Conservation (phyloP, 92 coral and sea anemone genomes). For the Pocillopora grandis region DNA sequence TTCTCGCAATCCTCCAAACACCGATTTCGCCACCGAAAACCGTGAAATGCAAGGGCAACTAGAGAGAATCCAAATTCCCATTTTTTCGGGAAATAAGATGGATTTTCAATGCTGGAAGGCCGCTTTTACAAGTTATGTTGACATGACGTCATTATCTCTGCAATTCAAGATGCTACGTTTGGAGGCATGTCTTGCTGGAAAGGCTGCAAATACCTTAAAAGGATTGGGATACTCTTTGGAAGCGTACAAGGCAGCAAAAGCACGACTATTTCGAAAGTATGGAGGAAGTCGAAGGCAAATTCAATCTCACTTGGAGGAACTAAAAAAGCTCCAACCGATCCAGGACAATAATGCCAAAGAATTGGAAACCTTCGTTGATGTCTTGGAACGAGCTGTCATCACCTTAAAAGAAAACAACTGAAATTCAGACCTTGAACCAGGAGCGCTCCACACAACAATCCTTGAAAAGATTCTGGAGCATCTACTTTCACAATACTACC, state of each 20-base stretch:
- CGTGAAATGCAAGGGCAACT: conserved; percentile 24
- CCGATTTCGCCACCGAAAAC: not conserved
- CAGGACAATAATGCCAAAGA: conserved; percentile 61
- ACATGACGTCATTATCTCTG: no score
- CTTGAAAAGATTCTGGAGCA: conserved; percentile 54
- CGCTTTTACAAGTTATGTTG: no score
- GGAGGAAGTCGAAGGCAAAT: not conserved
- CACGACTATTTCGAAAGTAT: not conserved
- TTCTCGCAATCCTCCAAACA: not conserved
- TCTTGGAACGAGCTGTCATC: conserved; percentile 54
- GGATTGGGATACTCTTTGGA: conserved; percentile 50
- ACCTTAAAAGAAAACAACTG: conserved; percentile 44
- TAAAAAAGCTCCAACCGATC: conserved; percentile 31
- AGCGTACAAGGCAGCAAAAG: not conserved
- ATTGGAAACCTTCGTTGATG: conserved; percentile 57
- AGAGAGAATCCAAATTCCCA: conserved; percentile 44
- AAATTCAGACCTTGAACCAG: conserved; percentile 44
- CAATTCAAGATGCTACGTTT: conserved; percentile 53
- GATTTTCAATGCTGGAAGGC: conserved; percentile 53
- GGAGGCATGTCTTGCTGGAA: conserved; percentile 47
- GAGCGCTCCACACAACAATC: conserved; percentile 55
- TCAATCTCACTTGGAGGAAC: not conserved
- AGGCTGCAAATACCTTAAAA: conserved; percentile 51
- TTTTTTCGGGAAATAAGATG: conserved; percentile 40
- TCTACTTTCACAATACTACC: conserved; percentile 44